A percentile compares a stretch with the other conserved stretches of the same genome.
Evolutionary conservation across 2,888 invertebrate species (phyloP).

Genomic region (Eutolmus rufibarbis): DNA sequence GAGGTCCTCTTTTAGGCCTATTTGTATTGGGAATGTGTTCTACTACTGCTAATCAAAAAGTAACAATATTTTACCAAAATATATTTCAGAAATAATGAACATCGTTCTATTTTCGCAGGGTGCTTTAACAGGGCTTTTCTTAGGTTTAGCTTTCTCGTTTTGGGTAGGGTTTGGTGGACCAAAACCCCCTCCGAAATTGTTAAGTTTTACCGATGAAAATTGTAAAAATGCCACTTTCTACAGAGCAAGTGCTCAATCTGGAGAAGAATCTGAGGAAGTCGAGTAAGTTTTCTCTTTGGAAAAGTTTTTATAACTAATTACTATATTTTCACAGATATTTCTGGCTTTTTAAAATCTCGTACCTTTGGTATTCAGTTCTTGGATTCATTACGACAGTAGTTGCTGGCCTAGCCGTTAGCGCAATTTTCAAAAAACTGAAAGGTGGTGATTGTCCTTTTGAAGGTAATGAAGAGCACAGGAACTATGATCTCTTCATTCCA

Average conservation of each 20-base stretch:
- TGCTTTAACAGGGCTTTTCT: slow-evolving; percentile 70
- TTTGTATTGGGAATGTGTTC: slow-evolving; percentile 88
- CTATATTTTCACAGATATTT: slow-evolving; percentile 62
- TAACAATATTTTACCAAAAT: slow-evolving; percentile 52
- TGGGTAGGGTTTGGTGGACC: slow-evolving; percentile 88
- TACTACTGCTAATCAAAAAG: slow-evolving; percentile 74
- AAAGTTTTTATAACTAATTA: neutral
- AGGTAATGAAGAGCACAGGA: slow-evolving; percentile 58
- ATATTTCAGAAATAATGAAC: neutral
- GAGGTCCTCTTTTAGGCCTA: slow-evolving; percentile 85
- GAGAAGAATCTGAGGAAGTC: neutral
- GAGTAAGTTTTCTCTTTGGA: slow-evolving; percentile 1
- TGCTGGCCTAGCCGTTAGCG: slow-evolving; percentile 66
- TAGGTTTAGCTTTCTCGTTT: slow-evolving; percentile 73
- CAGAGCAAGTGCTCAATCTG: neutral
- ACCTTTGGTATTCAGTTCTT: slow-evolving; percentile 73
- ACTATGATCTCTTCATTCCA: slow-evolving; percentile 69
- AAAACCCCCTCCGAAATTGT: slow-evolving; percentile 67
- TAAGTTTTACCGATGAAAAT: slow-evolving; percentile 69
- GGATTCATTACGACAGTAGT: slow-evolving; percentile 65
- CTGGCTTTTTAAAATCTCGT: slow-evolving; percentile 76
- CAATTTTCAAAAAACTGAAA: slow-evolving; percentile 58
- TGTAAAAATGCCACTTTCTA: slow-evolving; percentile 58
- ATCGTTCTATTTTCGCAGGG: slow-evolving; percentile 65
- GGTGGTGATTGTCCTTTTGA: slow-evolving; percentile 57